A percentile compares a stretch with the other conserved stretches of the same genome.
phyloP scores from a whole-genome alignment of 2,797 vertebrate species.

The Leucoraja ocellata region DNA sequence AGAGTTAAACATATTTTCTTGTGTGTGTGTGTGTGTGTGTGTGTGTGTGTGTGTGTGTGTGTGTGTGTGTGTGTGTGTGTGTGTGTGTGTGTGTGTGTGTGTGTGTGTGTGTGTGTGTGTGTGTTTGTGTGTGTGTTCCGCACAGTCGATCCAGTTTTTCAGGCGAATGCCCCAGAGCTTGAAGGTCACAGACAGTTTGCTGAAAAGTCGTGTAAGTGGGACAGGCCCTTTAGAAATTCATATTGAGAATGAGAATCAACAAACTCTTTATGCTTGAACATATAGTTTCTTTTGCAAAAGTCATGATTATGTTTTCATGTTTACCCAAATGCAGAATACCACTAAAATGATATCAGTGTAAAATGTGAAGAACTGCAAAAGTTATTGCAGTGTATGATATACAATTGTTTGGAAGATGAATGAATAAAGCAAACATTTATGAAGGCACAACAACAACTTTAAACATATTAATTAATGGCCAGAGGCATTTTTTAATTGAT shows the following conservation, averaged over 20 bases:
- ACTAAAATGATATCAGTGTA: neutral
- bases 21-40: too few relatives aligned
- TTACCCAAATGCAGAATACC: neutral
- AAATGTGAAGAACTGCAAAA: neutral
- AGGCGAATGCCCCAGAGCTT: too few relatives aligned
- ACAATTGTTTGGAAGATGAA: neutral
- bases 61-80: too few relatives aligned
- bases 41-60: too few relatives aligned
- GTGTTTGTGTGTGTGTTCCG: too few relatives aligned
- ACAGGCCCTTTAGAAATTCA: too few relatives aligned
- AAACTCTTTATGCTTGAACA: neutral
- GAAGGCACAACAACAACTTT: neutral
- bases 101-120: too few relatives aligned
- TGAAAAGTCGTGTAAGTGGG: too few relatives aligned
- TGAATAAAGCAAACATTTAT: neutral
- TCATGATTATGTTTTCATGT: neutral
- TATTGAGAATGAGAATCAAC: neutral
- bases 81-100: too few relatives aligned
- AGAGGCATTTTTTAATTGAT: neutral
- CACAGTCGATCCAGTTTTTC: too few relatives aligned
- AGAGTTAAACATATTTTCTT: neutral
- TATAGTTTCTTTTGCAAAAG: neutral
- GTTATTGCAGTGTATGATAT: neutral
- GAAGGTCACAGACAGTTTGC: too few relatives aligned
- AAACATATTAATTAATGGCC: neutral